phyloP scores from a whole-genome alignment of 2,888 invertebrate genomes.

The Athalia cordata region DNA sequence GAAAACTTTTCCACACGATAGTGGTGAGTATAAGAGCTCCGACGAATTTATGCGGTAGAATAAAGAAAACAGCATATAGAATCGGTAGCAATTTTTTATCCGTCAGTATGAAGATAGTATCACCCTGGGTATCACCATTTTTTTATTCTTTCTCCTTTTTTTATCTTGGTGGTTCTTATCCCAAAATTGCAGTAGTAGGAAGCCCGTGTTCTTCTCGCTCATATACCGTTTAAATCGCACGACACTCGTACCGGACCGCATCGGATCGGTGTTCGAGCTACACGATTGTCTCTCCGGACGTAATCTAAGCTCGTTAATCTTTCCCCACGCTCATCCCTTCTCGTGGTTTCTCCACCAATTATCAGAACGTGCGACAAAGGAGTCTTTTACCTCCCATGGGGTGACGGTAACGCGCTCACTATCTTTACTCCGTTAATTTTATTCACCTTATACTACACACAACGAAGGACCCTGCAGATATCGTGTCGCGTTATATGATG shows the following conservation, averaged over 20 bases:
- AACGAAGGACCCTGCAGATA: not conserved
- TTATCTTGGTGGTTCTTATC: constrained; percentile 36
- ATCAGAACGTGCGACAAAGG: constrained; percentile 43
- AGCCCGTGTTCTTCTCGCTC: constrained; percentile 32
- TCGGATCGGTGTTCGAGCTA: constrained; percentile 23
- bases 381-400: constrained; percentile 39
- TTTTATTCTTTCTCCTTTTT: not conserved
- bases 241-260: not conserved
- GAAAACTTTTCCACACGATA: not conserved
- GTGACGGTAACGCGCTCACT: constrained; percentile 27
- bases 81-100: constrained; percentile 29
- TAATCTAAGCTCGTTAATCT: constrained; percentile 41
- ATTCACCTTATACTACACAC: not conserved
- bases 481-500: not conserved
- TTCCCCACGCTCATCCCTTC: constrained; percentile 42
- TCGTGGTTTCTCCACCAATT: constrained; percentile 39
- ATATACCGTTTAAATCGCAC: constrained; percentile 38
- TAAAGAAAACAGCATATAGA: not conserved
- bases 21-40: too few species aligned
- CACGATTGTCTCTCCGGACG: constrained; percentile 40
- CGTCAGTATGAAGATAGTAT: constrained; percentile 3
- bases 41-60: too few species aligned
- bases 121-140: constrained; percentile 5
- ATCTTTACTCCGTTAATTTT: constrained; percentile 40
- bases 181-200: constrained; percentile 32